Percentiles rank a stretch among this genome's conserved stretches.
Evolutionary conservation across 2,888 invertebrate genomes (phyloP).

Genomic region (Pantelozetes paolii): DNA sequence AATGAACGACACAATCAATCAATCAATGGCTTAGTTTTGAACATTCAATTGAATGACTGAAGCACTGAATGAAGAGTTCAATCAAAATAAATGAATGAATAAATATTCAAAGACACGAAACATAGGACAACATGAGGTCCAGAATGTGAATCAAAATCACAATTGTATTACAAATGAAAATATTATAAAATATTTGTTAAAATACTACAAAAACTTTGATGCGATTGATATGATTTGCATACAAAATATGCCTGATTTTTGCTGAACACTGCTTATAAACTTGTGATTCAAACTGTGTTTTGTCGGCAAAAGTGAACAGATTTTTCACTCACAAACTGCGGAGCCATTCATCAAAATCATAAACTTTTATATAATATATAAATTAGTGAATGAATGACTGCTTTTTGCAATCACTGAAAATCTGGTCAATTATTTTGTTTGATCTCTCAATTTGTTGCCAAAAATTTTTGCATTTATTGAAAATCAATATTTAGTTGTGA

Average conservation of each 20-base stretch:
- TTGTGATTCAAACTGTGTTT: too few relatives aligned
- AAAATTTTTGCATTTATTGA: neutral
- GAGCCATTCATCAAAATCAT: slow-evolving; percentile 20
- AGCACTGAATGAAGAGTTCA: too few relatives aligned
- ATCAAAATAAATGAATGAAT: neutral
- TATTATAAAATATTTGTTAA: neutral
- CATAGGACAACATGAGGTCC: slow-evolving; percentile 19
- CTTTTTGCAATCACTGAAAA: neutral
- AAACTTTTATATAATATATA: neutral
- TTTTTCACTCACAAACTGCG: neutral
- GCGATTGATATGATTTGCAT: slow-evolving; percentile 16
- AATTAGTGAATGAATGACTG: neutral
- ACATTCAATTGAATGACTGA: neutral
- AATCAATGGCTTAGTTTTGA: neutral
- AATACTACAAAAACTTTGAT: neutral
- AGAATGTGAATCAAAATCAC: neutral
- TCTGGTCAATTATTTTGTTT: slow-evolving; percentile 3
- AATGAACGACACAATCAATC: slow-evolving; percentile 10
- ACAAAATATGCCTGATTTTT: neutral
- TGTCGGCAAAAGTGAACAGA: neutral
- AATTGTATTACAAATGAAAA: slow-evolving; percentile 5
- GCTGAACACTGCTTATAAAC: too few relatives aligned
- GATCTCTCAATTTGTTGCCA: neutral
- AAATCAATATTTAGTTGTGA: neutral
- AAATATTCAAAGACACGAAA: slow-evolving; percentile 15